phyloP scores from a whole-genome alignment of 2,113 vertebrate genomes.

The Mesitornis unicolor region DNA sequence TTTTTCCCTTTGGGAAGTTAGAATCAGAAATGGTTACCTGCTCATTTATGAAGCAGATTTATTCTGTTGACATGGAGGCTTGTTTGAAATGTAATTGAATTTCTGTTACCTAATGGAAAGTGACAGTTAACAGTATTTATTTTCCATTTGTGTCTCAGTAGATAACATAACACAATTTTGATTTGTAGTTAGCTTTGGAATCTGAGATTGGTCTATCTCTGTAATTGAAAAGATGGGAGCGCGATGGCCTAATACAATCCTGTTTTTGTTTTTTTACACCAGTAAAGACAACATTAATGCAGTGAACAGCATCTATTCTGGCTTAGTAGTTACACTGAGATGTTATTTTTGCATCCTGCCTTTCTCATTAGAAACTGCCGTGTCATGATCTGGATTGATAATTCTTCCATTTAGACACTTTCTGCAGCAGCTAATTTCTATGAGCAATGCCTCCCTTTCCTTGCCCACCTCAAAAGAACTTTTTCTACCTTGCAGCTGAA shows the following conservation, averaged over 20 bases:
- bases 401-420: conserved; percentile 68
- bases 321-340: conserved; percentile 75
- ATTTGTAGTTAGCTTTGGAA: conserved; percentile 86
- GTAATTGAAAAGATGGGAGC: conserved; percentile 82
- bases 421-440: conserved; percentile 52
- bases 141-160: conserved; percentile 86
- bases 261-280: conserved; percentile 65
- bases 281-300: conserved; percentile 74
- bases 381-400: conserved; percentile 67
- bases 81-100: conserved; percentile 99
- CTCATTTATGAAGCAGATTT: conserved; percentile 96
- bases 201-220: conserved; percentile 81
- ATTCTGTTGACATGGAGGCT: conserved; percentile 94
- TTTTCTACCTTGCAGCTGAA: neutral
- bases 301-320: conserved; percentile 69
- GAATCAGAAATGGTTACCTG: conserved; percentile 94
- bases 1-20: conserved; percentile 92
- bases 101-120: conserved; percentile 91
- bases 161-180: conserved; percentile 89
- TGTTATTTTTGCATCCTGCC: conserved; percentile 56
- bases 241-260: conserved; percentile 74
- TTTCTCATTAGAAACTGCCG: conserved; percentile 72
- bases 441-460: conserved; percentile 54
- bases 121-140: conserved; percentile 93
- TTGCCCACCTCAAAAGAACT: conserved; percentile 33